phyloP scores from a whole-genome alignment of 2,113 vertebrate genomes.

The Taxidea taxus region DNA sequence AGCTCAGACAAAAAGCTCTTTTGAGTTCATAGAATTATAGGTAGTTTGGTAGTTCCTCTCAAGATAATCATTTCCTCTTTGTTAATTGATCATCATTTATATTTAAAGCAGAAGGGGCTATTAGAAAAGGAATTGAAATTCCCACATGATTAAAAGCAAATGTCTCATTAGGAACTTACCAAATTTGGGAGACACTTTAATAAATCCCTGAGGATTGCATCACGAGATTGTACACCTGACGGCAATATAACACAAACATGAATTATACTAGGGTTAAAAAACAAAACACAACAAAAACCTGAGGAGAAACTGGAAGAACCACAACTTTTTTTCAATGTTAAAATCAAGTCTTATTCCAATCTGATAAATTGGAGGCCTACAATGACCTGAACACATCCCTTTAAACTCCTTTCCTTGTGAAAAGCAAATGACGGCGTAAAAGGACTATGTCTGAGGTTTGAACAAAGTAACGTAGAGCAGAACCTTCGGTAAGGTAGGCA shows the following conservation, averaged over 20 bases:
- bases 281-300: neutral
- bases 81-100: neutral
- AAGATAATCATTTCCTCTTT: neutral
- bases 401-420: neutral
- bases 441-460: neutral
- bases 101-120: neutral
- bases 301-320: neutral
- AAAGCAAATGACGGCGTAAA: neutral
- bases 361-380: neutral
- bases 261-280: neutral
- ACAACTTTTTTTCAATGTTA: neutral
- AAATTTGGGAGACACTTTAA: neutral
- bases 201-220: neutral
- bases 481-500: neutral
- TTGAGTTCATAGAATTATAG: neutral
- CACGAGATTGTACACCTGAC: neutral
- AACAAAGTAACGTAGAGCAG: constrained; percentile 8
- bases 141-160: neutral
- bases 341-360: constrained; percentile 34
- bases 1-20: neutral
- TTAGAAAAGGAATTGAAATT: constrained; percentile 24
- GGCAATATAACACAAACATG: neutral
- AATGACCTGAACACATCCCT: neutral
- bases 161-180: neutral
- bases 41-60: neutral